Evolutionary conservation across 2,113 vertebrate species (phyloP), one percentile per base, ranked within the genome.

Genomic region (Rhinopithecus roxellana): DNA sequence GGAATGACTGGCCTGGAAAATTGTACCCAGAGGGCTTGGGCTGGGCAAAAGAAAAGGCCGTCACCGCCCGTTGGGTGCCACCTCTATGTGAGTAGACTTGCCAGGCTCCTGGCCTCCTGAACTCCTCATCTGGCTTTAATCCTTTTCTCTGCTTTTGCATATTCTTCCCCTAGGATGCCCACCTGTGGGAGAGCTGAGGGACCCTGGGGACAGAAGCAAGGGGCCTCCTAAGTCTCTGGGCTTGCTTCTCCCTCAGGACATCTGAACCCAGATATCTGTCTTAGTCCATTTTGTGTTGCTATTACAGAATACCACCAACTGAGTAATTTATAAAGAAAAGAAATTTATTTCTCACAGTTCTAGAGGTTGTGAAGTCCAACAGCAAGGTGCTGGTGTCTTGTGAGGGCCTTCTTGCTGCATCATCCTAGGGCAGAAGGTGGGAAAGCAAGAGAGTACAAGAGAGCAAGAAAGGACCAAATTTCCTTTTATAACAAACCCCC

Each of bases 1-100:
- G 78, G 77, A 97, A 67, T 32, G 11, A 2, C 70, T 96, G 90
- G 75, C 74, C 85, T 67, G 79, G 95, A 96, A 96, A 95, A 96
- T 35, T 17, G 25, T 89, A 88, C 57, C 95, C 79, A 69, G 78
- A 80, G 70, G 93, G 45, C 55, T 74, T 16, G 59, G 82, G 57
- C 57, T 12, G 45, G 92, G 89, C 89, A 52, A 20, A 61, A 86
- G 80, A 72, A 84, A 35, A 69, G 95, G 81, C 77, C 0, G 2
- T 23, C 85, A 64, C 75, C 6, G 0, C 93, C 52, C 40, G 0
- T 18, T 14, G 48, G 64, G 87, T 81, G 74, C 74, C 35, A 57
- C 83, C 92, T 90, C 89, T 16, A 45, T 48, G 59, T 72, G 79
- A 61, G 52, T 40, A 43, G 64, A 61, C 57, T 88, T 22, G 6